Conservation (phyloP, 2,888 invertebrate genomes). For the Nephrocerus scutellatus region DNA sequence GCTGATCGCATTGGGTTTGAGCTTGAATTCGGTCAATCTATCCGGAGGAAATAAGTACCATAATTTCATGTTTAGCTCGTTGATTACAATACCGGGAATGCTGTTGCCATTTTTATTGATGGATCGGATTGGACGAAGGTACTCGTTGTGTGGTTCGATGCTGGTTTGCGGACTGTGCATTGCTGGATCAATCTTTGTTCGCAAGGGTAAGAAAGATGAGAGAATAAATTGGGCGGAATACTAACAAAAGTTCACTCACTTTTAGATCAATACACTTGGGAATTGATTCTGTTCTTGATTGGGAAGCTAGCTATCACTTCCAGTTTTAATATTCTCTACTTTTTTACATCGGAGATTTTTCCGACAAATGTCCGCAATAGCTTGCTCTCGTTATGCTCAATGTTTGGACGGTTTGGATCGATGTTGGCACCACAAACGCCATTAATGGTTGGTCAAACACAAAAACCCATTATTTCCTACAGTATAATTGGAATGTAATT, state of each 20-base stretch:
- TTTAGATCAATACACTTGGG: constrained; percentile 50
- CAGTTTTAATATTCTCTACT: constrained; percentile 60
- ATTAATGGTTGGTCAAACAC: constrained; percentile 44
- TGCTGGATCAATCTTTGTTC: constrained; percentile 34
- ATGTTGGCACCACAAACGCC: constrained; percentile 65
- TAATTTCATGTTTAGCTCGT: constrained; percentile 57
- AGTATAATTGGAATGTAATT: too few relatives aligned
- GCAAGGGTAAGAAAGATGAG: constrained; percentile 24
- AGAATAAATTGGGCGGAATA: too few relatives aligned
- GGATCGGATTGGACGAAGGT: constrained; percentile 58
- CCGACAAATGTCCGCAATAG: constrained; percentile 62
- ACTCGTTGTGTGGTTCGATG: constrained; percentile 57
- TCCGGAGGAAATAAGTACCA: constrained; percentile 64
- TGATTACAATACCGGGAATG: constrained; percentile 67
- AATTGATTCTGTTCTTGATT: constrained; percentile 49
- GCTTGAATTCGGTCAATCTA: constrained; percentile 67
- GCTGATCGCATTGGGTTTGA: constrained; percentile 72
- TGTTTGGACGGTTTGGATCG: constrained; percentile 62
- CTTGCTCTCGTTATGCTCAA: constrained; percentile 60
- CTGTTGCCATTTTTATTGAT: constrained; percentile 57
- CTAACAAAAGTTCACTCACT: too few relatives aligned
- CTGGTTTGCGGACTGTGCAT: constrained; percentile 53
- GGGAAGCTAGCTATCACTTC: constrained; percentile 62
- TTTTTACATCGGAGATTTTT: constrained; percentile 65
- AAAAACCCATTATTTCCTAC: too few relatives aligned